phyloP scores from a whole-genome alignment of 2,888 invertebrate genomes.

The Polymixis flavicincta region DNA sequence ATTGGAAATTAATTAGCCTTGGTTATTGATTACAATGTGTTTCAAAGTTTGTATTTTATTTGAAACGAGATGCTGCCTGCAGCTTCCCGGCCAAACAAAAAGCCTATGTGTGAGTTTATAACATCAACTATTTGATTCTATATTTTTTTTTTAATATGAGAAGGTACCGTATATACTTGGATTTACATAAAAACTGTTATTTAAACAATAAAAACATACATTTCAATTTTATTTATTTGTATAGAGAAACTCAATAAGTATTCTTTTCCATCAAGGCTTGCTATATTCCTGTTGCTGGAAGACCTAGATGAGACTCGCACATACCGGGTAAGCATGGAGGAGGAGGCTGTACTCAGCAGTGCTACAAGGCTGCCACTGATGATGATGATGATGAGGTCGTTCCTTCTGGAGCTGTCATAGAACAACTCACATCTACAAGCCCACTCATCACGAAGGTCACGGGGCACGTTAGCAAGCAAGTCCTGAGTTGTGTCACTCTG shows the following conservation, averaged over 20 bases:
- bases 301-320: not conserved
- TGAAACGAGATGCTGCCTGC: too few relatives aligned
- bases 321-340: not conserved
- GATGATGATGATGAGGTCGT: not conserved
- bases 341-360: not conserved
- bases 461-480: slow-evolving; percentile 5
- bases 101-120: too few relatives aligned
- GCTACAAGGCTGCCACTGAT: not conserved
- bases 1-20: too few relatives aligned
- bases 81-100: too few relatives aligned
- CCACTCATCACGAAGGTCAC: not conserved
- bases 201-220: too few relatives aligned
- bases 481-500: not conserved
- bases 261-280: not conserved
- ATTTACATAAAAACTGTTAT: too few relatives aligned
- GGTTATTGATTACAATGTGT: too few relatives aligned
- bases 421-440: not conserved
- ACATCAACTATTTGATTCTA: too few relatives aligned
- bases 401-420: not conserved
- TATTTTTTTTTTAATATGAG: too few relatives aligned
- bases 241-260: not conserved
- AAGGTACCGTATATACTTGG: too few relatives aligned
- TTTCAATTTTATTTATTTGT: too few relatives aligned
- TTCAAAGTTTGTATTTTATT: too few relatives aligned
- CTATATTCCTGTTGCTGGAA: not conserved